A percentile compares a stretch with the other conserved stretches of the same genome.
Conservation (phyloP, 2,113 vertebrate genomes). For the Platichthys flesus region DNA sequence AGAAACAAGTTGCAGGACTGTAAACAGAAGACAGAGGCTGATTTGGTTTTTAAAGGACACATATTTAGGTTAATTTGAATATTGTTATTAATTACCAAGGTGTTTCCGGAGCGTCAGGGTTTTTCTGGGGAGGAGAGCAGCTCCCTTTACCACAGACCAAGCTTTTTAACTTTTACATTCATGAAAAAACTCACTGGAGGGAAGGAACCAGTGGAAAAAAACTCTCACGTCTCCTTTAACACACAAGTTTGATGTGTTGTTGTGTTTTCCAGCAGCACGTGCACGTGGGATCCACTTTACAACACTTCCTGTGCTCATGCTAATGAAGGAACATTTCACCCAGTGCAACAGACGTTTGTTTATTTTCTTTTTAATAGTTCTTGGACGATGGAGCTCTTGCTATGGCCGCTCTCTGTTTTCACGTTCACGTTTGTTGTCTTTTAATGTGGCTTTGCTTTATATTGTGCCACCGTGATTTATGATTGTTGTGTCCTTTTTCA, state of each 20-base stretch:
- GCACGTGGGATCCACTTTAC: too few relatives aligned
- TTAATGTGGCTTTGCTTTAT: background rate
- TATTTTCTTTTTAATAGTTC: background rate
- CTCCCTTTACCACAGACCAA: too few relatives aligned
- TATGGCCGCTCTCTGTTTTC: background rate
- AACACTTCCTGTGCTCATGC: background rate
- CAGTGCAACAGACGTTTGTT: background rate
- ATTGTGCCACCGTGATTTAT: conserved; percentile 4
- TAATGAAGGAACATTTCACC: background rate
- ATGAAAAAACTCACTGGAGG: background rate
- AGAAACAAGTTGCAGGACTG: too few relatives aligned
- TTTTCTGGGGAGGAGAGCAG: too few relatives aligned
- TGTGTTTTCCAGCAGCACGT: background rate
- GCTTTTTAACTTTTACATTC: background rate
- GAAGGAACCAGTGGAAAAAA: too few relatives aligned
- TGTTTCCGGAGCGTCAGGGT: too few relatives aligned
- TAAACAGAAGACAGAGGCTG: too few relatives aligned
- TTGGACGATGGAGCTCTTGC: background rate
- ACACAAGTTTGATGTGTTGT: background rate
- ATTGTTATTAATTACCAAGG: too few relatives aligned
- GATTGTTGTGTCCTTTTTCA: background rate
- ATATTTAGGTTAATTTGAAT: too few relatives aligned
- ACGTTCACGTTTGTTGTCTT: background rate
- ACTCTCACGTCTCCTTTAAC: background rate
- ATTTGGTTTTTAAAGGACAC: too few relatives aligned